Evolutionary conservation across 2,113 vertebrate species (phyloP).

Genomic region (Microcebus jonahi): DNA sequence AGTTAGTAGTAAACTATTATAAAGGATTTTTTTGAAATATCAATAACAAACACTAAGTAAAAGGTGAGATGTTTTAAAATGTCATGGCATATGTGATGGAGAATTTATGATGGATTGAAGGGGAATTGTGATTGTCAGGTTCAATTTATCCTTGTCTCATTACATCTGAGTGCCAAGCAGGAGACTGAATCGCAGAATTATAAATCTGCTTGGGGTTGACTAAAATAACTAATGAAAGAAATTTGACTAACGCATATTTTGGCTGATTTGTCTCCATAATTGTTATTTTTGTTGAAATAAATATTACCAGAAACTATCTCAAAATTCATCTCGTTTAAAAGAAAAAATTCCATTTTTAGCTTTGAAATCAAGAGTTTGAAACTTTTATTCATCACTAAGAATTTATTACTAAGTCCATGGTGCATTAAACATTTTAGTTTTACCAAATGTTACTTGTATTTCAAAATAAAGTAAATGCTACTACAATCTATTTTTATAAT

Average conservation of each 20-base stretch:
- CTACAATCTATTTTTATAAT: not conserved
- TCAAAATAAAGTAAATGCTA: not conserved
- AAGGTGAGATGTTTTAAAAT: not conserved
- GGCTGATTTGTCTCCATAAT: not conserved
- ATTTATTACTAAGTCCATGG: not conserved
- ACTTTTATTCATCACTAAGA: not conserved
- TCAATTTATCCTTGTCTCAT: not conserved
- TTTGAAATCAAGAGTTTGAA: constrained; percentile 30
- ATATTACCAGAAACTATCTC: not conserved
- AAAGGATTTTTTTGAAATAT: not conserved
- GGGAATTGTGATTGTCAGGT: not conserved
- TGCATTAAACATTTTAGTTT: not conserved
- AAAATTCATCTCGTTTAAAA: not conserved
- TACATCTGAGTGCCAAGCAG: not conserved
- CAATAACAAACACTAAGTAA: not conserved
- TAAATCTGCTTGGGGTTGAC: constrained; percentile 27
- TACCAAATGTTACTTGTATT: not conserved
- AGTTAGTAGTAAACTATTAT: not conserved
- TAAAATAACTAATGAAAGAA: constrained; percentile 37
- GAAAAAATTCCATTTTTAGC: not conserved
- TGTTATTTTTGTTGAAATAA: constrained; percentile 18
- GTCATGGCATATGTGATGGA: not conserved
- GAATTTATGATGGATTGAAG: not conserved
- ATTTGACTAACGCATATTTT: not conserved
- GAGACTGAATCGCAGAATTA: constrained; percentile 17